Evolutionary conservation across 2,888 invertebrate genomes (phyloP).

Genomic region (Leptinotarsa peninsularis): DNA sequence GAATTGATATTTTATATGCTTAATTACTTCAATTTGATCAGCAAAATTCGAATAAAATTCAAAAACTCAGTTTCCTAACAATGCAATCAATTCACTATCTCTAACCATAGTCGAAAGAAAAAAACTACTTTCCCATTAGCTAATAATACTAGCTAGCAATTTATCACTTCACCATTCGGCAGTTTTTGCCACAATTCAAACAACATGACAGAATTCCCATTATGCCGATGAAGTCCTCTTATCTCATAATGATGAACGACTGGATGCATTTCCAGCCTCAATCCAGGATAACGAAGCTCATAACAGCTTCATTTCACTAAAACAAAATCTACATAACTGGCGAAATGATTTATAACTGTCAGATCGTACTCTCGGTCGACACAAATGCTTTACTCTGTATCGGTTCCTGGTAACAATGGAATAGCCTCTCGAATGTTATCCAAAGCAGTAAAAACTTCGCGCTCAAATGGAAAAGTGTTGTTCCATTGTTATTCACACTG

Average conservation of each 20-base stretch:
- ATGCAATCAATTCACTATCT: too few relatives aligned
- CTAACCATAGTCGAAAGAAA: too few relatives aligned
- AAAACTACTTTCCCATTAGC: too few relatives aligned
- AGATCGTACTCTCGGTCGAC: neutral
- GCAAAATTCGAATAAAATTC: too few relatives aligned
- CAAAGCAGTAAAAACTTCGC: constrained; percentile 11
- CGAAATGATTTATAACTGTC: constrained; percentile 14
- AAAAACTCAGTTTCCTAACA: too few relatives aligned
- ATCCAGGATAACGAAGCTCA: constrained; percentile 9
- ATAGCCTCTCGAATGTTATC: constrained; percentile 1
- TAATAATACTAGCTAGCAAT: neutral
- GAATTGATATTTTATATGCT: too few relatives aligned
- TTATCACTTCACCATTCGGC: neutral
- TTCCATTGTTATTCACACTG: constrained; percentile 20
- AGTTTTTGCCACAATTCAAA: constrained; percentile 3
- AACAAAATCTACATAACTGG: constrained; percentile 12
- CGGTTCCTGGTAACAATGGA: neutral
- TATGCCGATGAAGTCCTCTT: constrained; percentile 1
- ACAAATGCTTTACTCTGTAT: constrained; percentile 1
- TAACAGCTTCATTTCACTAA: constrained; percentile 13
- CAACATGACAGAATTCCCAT: neutral
- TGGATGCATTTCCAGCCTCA: constrained; percentile 8
- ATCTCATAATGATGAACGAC: neutral
- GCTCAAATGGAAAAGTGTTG: constrained; percentile 19
- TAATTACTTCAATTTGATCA: too few relatives aligned